A percentile compares a stretch with the other conserved stretches of the same genome.
These are phyloP conservation scores for Julus scanicus DNA, from an alignment of 2,888 invertebrate species.

Conservation along the genomic window DNA sequence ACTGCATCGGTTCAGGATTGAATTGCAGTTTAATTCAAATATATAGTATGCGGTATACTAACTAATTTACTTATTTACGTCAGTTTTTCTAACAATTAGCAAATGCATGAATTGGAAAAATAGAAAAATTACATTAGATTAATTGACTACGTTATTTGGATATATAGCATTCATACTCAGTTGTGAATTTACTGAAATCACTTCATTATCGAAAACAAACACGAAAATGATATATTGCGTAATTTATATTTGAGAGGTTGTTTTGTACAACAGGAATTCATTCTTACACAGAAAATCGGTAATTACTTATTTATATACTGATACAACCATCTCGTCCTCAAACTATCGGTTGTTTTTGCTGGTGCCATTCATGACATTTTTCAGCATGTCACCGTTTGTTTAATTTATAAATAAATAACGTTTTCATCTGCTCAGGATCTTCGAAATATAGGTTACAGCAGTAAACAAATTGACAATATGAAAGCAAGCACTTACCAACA, in stretches of 20 bases:
- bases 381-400: neutral
- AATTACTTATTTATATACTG: neutral
- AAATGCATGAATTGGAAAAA: too few species aligned
- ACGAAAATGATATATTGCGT: too few species aligned
- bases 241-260: neutral
- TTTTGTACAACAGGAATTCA: neutral
- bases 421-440: neutral
- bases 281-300: neutral
- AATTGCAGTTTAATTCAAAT: too few species aligned
- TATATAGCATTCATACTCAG: too few species aligned
- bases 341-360: neutral
- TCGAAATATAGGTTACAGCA: conserved; percentile 24
- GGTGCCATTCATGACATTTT: neutral
- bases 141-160: too few species aligned
- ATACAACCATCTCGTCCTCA: neutral
- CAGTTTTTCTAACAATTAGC: too few species aligned
- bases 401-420: neutral
- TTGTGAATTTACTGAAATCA: too few species aligned
- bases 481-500: conserved; percentile 49
- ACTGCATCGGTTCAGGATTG: too few species aligned
- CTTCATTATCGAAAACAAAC: too few species aligned
- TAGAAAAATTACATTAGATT: too few species aligned
- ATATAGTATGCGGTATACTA: too few species aligned
- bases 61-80: too few species aligned
- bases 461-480: neutral